Evolutionary conservation across 2,888 invertebrate species (phyloP), one percentile per base, ranked within the genome.

Genomic region (Cryptosula pallasiana): DNA sequence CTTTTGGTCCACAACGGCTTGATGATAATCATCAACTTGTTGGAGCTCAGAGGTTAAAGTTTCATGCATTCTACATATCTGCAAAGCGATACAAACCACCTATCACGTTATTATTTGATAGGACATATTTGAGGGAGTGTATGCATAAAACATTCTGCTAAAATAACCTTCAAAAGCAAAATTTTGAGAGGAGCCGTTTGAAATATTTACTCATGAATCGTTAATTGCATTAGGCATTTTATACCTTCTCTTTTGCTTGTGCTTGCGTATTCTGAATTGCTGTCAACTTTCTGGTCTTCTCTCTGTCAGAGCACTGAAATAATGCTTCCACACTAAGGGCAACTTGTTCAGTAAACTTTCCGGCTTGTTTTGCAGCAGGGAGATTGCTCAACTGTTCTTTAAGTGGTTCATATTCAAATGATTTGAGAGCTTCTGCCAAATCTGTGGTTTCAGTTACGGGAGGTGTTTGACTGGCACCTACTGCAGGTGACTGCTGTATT

Each of bases 331-430:
- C 63, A 63, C 63, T 63, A 29, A 9, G 1, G 16, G 63, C 63
- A 63, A 63, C 63, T 32, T 63, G 63, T 27, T 63, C 13, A 63
- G 27, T 27, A 63, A 63, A 63, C 2, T 63, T 63, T 29, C 63
- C 63, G 2, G 63, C 20, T 63, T 25, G 27, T 32, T 63, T 63
- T 63, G 63, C 63, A 13, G 63, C 63, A 32, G 20, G 63, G 2
- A 63, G 27, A 63, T 34, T 63, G 32, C 63, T 63, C 5, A 63
- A 32, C 27, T 63, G 63, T 13, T 63, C 63, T 29, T 32, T 63
- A 3, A 63, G 34, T 32, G 9, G 27, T n/a, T 63, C 29, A 32
- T 63, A 63, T 32, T 63, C 32, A 32, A 16, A 13, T 3, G 63
- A 32, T 32, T 3, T 34, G 3, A 63, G n/a, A 32, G 63, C 63